A percentile compares a stretch with the other conserved stretches of the same genome.
phyloP scores from a whole-genome alignment of 2,888 invertebrate species.

The Labia minor region DNA sequence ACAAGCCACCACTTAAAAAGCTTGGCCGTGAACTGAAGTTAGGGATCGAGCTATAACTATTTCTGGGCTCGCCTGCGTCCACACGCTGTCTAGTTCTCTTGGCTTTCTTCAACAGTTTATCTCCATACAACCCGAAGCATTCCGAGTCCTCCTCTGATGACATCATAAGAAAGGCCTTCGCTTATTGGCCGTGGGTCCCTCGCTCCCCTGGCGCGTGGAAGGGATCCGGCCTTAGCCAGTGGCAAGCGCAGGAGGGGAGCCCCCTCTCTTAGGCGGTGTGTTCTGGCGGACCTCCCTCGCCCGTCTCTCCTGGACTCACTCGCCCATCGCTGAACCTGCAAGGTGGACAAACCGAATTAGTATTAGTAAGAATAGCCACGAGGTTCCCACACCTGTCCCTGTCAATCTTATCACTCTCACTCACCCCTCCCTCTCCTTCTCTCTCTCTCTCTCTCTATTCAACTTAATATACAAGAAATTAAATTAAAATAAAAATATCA shows the following conservation, averaged over 20 bases:
- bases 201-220: constrained; percentile 38
- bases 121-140: constrained; percentile 87
- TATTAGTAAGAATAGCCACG: neutral
- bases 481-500: too few relatives aligned
- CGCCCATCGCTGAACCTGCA: constrained; percentile 26
- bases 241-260: constrained; percentile 26
- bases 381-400: neutral
- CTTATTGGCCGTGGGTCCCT: constrained; percentile 69
- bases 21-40: constrained; percentile 67
- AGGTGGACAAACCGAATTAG: constrained; percentile 23
- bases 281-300: constrained; percentile 18
- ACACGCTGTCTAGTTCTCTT: constrained; percentile 91
- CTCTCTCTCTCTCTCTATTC: too few relatives aligned
- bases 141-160: constrained; percentile 94
- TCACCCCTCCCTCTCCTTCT: neutral
- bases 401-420: neutral
- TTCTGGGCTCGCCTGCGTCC: constrained; percentile 91
- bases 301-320: constrained; percentile 18
- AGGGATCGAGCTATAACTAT: constrained; percentile 76
- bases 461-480: too few relatives aligned
- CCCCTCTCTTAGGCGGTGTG: constrained; percentile 19
- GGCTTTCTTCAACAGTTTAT: constrained; percentile 83
- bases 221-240: constrained; percentile 24
- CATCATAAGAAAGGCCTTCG: constrained; percentile 80
- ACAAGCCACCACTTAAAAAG: constrained; percentile 75